Conservation (phyloP, 2,797 vertebrate genomes). For the Acanthurus lineatus region DNA sequence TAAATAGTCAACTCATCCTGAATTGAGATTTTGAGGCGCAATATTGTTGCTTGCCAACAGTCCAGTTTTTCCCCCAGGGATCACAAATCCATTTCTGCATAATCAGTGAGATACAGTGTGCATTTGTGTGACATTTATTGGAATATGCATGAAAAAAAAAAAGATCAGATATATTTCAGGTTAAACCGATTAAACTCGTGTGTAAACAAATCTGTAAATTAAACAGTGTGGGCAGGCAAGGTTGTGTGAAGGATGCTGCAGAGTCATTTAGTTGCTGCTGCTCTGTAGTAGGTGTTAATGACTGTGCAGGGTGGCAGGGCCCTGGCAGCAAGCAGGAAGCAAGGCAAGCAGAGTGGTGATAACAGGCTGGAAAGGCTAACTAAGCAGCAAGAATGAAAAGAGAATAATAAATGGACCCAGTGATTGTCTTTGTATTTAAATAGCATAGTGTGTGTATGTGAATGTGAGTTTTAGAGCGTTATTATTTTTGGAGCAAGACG, state of each 20-base stretch:
- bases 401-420: conserved; percentile 6
- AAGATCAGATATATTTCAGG: not conserved
- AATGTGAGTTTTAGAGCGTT: not conserved
- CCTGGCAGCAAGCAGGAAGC: conserved; percentile 41
- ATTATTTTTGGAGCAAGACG: conserved; percentile 32
- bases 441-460: not conserved
- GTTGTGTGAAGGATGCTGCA: conserved; percentile 42
- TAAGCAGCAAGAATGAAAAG: conserved; percentile 34
- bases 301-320: conserved; percentile 26
- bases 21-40: not conserved
- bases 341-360: conserved; percentile 38
- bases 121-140: conserved; percentile 1
- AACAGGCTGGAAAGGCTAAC: conserved; percentile 28
- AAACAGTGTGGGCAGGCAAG: conserved; percentile 14
- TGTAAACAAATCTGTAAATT: conserved; percentile 12
- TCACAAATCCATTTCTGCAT: not conserved
- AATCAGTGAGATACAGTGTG: not conserved
- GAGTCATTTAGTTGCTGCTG: conserved; percentile 31
- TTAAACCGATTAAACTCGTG: conserved; percentile 20
- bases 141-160: conserved; percentile 13
- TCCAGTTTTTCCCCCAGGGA: not conserved
- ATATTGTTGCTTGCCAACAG: not conserved
- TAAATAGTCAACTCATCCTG: not conserved
- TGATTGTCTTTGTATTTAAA: conserved; percentile 8
- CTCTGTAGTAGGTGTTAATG: conserved; percentile 44